Evolutionary conservation across 2,113 vertebrate genomes (phyloP).

Genomic region (Ammodytes dubius): DNA sequence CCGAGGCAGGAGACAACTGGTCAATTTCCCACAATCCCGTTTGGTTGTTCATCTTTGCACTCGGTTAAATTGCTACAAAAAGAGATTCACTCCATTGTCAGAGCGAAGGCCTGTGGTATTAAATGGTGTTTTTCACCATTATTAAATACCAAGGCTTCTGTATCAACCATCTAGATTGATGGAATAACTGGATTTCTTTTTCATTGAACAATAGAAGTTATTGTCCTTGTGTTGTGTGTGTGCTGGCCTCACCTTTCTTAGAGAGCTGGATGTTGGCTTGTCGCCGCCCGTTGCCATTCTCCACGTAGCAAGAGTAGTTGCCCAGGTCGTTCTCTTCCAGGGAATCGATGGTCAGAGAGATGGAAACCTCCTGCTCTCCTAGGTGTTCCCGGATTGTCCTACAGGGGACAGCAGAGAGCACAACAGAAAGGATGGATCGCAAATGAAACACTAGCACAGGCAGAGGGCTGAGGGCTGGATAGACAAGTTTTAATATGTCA

Average conservation of each 20-base stretch:
- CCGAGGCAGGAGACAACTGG: conserved; percentile 44
- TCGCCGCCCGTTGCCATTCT: conserved; percentile 92
- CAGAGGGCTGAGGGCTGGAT: neutral
- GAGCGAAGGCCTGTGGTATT: conserved; percentile 27
- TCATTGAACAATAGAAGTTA: neutral
- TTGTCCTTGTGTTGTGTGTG: neutral
- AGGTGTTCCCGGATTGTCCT: conserved; percentile 95
- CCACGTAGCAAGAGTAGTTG: conserved; percentile 96
- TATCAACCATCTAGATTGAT: conserved; percentile 9
- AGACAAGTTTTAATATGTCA: neutral
- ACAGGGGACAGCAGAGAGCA: conserved; percentile 57
- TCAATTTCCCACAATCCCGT: conserved; percentile 57
- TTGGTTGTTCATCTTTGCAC: conserved; percentile 42
- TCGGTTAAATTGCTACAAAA: conserved; percentile 23
- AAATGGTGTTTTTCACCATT: conserved; percentile 44
- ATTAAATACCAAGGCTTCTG: conserved; percentile 30
- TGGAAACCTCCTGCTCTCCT: conserved; percentile 95
- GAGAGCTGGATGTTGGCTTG: conserved; percentile 91
- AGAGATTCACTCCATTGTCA: conserved; percentile 54
- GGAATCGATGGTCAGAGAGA: conserved; percentile 92
- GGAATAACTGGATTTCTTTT: neutral
- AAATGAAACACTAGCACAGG: neutral
- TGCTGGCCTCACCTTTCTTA: conserved; percentile 87
- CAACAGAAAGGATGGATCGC: neutral
- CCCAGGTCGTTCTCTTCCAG: conserved; percentile 93